Percentiles rank a stretch among this genome's conserved stretches.
Evolutionary conservation across 2,113 vertebrate genomes (phyloP).

Genomic region (Hydropotes inermis): DNA sequence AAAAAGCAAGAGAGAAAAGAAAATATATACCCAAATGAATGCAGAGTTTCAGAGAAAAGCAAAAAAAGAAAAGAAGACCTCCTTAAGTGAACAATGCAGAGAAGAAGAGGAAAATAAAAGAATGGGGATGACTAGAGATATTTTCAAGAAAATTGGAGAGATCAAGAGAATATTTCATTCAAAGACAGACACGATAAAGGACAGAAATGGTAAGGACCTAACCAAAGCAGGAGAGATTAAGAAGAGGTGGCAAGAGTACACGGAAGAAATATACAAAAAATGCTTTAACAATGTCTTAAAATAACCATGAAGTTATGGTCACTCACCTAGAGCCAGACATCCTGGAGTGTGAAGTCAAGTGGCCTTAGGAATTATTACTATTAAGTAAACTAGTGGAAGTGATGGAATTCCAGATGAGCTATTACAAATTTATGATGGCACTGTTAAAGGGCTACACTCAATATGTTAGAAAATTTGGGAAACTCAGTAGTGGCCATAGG

Average conservation of each 20-base stretch:
- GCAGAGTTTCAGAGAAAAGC: not conserved
- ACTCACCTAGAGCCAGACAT: not conserved
- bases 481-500: not conserved
- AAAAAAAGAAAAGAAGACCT: not conserved
- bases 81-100: not conserved
- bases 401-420: not conserved
- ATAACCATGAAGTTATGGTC: not conserved
- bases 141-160: not conserved
- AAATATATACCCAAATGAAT: not conserved
- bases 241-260: not conserved
- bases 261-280: not conserved
- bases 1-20: not conserved
- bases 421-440: not conserved
- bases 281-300: not conserved
- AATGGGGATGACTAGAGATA: not conserved
- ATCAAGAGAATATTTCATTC: not conserved
- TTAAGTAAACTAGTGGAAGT: not conserved
- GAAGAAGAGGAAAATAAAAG: not conserved
- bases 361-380: not conserved
- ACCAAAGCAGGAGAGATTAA: not conserved
- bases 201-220: not conserved
- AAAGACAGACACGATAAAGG: not conserved
- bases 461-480: not conserved
- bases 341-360: not conserved
- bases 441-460: not conserved